phyloP scores from a whole-genome alignment of 1,140 invertebrate genomes.

The Nasonia longicornis region DNA sequence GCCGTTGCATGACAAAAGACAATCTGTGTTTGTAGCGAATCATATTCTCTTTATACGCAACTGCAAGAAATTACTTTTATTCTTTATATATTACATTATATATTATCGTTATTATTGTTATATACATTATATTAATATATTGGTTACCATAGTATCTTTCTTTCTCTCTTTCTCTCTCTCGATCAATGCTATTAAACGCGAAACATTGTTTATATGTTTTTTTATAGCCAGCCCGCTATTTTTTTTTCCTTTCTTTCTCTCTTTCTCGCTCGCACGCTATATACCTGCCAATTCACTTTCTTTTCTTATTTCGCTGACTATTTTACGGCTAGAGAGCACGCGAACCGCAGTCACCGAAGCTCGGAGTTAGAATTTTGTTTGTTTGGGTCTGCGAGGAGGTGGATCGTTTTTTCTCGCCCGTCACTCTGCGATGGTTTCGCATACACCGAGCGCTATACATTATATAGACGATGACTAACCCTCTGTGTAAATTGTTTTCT shows the following conservation, averaged over 20 bases:
- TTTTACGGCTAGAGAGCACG: neutral
- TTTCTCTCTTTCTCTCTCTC: neutral
- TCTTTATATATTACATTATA: slow-evolving; percentile 47
- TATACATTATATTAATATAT: slow-evolving; percentile 36
- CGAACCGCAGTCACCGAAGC: neutral
- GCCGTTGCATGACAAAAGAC: slow-evolving; percentile 68
- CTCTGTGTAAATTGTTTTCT: slow-evolving; percentile 4
- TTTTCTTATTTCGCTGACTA: slow-evolving; percentile 9
- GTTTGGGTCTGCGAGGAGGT: neutral
- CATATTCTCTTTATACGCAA: slow-evolving; percentile 64
- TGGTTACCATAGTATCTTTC: slow-evolving; percentile 16
- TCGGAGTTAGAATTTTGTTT: neutral
- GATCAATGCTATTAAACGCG: neutral
- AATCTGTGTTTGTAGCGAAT: slow-evolving; percentile 68
- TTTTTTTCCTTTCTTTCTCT: neutral
- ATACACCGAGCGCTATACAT: slow-evolving; percentile 9
- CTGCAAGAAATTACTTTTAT: slow-evolving; percentile 62
- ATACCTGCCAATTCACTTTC: neutral
- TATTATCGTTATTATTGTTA: slow-evolving; percentile 51
- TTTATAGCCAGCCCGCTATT: neutral
- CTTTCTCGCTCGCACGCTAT: neutral
- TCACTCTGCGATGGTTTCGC: neutral
- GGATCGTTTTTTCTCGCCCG: neutral
- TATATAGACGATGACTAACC: slow-evolving; percentile 26
- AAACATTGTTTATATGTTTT: slow-evolving; percentile 1